Evolutionary conservation across 2,797 vertebrate species (phyloP).

Genomic region (Brachymystax lenok): DNA sequence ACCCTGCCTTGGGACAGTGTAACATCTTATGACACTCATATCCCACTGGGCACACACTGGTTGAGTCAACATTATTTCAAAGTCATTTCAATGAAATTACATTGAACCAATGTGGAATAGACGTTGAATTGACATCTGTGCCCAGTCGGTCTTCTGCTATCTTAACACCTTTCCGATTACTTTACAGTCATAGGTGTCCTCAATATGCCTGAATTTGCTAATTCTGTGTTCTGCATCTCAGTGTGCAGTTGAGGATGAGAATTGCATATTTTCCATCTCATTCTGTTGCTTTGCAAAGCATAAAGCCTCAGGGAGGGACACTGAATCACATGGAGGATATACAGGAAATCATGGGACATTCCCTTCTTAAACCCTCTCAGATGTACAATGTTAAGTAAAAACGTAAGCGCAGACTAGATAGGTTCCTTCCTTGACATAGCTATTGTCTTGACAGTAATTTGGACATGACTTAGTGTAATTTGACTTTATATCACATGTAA

Average conservation of each 20-base stretch:
- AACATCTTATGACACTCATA: not conserved
- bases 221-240: not conserved
- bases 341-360: not conserved
- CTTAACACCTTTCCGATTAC: not conserved
- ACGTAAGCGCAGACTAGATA: not conserved
- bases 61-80: not conserved
- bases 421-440: not conserved
- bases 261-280: constrained; percentile 2
- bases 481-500: not conserved
- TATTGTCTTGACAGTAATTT: not conserved
- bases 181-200: not conserved
- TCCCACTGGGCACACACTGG: not conserved
- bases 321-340: not conserved
- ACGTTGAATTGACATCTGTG: not conserved
- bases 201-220: not conserved
- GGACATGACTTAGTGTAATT: not conserved
- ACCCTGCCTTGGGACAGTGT: not conserved
- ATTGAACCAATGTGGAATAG: not conserved
- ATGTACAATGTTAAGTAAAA: not conserved
- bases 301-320: not conserved
- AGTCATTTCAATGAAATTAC: not conserved
- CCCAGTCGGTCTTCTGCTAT: not conserved
- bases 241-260: not conserved
- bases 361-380: constrained; percentile 1
- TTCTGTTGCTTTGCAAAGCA: not conserved